These are phyloP conservation scores for Platysternon megacephalum DNA, from an alignment of 2,113 vertebrate species.

Conservation along the genomic window DNA sequence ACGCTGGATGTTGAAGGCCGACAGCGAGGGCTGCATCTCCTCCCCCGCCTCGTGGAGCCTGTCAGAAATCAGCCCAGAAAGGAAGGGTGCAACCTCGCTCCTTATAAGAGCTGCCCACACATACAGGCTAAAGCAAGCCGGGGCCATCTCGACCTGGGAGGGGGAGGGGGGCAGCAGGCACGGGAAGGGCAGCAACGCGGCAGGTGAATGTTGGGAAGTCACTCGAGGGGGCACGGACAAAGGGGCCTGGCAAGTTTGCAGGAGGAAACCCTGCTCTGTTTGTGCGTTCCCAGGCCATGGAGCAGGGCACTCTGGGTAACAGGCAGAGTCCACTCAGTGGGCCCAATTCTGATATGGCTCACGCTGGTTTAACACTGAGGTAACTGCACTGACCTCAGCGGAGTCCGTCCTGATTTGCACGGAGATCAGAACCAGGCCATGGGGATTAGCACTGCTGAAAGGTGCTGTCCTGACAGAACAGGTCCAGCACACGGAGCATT, in stretches of 20 bases:
- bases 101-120: fast-evolving
- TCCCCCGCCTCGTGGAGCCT: constrained; percentile 87
- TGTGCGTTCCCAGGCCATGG: background rate
- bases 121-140: background rate
- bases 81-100: background rate
- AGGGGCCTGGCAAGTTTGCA: background rate
- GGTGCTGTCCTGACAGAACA: background rate
- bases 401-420: background rate
- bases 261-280: background rate
- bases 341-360: background rate
- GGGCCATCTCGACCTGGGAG: background rate
- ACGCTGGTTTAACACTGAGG: background rate
- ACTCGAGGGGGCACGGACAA: no score
- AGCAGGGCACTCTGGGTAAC: background rate
- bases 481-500: background rate
- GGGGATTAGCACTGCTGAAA: background rate
- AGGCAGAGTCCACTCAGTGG: background rate
- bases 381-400: background rate
- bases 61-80: background rate
- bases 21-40: constrained; percentile 53
- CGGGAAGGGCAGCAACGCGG: background rate
- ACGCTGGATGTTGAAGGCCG: constrained; percentile 84
- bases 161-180: background rate
- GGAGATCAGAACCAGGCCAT: background rate
- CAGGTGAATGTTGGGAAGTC: no score